Conservation (phyloP, 1,140 invertebrate genomes). For the Papilio glaucus region DNA sequence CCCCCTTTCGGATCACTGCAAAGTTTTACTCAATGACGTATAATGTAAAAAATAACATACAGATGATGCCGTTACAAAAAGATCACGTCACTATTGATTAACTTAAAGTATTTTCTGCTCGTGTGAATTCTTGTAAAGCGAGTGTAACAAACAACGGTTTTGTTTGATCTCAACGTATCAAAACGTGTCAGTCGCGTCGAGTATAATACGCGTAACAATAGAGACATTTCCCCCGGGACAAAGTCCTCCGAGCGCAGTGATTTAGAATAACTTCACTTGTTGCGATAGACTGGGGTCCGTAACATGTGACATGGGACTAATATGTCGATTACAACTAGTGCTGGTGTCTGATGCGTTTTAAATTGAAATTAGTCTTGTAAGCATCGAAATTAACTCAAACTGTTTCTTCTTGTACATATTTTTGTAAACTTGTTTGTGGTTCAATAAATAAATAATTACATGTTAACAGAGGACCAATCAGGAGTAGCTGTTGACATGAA, state of each 20-base stretch:
- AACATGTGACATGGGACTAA: slow-evolving; percentile 71
- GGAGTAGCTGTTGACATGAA: too few relatives aligned
- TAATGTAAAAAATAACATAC: too few relatives aligned
- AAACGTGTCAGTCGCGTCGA: slow-evolving; percentile 47
- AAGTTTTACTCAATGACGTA: too few relatives aligned
- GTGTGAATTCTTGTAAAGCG: neutral
- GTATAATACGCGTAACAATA: slow-evolving; percentile 62
- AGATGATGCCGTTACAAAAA: neutral
- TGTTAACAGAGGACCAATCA: too few relatives aligned
- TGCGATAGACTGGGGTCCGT: slow-evolving; percentile 56
- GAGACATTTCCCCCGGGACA: slow-evolving; percentile 69
- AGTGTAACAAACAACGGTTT: slow-evolving; percentile 21
- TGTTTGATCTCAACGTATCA: slow-evolving; percentile 49
- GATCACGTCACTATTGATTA: neutral
- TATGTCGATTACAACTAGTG: slow-evolving; percentile 61
- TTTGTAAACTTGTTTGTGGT: too few relatives aligned
- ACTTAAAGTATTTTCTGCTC: neutral
- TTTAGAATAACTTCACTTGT: slow-evolving; percentile 80
- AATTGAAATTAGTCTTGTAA: slow-evolving; percentile 8
- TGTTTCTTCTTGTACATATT: too few relatives aligned
- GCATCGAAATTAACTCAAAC: slow-evolving; percentile 32
- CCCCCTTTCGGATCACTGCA: too few relatives aligned
- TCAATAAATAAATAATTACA: too few relatives aligned
- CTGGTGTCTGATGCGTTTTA: slow-evolving; percentile 47
- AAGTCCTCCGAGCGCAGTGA: slow-evolving; percentile 69